These are phyloP conservation scores for Poecilobothrus nobilitatus DNA, from an alignment of 2,888 invertebrate species.

Conservation along the genomic window DNA sequence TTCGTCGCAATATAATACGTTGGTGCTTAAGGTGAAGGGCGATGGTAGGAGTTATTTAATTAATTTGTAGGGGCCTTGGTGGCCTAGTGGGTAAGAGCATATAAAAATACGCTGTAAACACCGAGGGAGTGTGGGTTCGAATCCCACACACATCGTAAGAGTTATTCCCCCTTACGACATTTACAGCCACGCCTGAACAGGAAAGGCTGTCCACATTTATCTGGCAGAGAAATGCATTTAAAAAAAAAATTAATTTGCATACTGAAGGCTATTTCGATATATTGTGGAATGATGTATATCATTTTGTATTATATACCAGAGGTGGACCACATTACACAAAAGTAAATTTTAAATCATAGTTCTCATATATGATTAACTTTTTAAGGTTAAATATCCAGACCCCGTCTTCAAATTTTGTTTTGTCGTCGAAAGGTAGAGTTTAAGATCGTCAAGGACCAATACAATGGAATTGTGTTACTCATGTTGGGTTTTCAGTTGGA, in stretches of 20 bases:
- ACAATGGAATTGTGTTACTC: conserved; percentile 53
- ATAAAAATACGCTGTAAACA: no score
- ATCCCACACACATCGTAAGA: no score
- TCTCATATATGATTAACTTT: no score
- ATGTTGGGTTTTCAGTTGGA: conserved; percentile 72
- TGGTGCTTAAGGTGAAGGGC: conserved; percentile 73
- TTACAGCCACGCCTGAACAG: no score
- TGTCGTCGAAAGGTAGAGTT: conserved; percentile 71
- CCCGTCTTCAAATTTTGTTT: conserved; percentile 87
- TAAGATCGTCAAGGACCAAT: conserved; percentile 72
- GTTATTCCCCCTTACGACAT: no score
- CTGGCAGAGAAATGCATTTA: no score
- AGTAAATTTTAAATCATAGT: conserved; percentile 46
- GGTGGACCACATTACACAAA: conserved; percentile 98
- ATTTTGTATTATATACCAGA: conserved; percentile 80
- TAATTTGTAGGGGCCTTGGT: no score
- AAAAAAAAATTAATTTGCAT: no score
- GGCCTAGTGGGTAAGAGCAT: no score
- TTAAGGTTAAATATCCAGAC: conserved; percentile 55
- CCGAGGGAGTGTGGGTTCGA: no score
- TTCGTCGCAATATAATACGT: conserved; percentile 69
- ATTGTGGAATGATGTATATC: conserved; percentile 81
- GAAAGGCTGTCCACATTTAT: no score
- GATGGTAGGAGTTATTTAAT: conserved; percentile 88
- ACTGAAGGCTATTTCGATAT: conserved; percentile 71